These are phyloP conservation scores for Saxidomus purpurata DNA, from an alignment of 1,140 invertebrate genomes.

Conservation along the genomic window DNA sequence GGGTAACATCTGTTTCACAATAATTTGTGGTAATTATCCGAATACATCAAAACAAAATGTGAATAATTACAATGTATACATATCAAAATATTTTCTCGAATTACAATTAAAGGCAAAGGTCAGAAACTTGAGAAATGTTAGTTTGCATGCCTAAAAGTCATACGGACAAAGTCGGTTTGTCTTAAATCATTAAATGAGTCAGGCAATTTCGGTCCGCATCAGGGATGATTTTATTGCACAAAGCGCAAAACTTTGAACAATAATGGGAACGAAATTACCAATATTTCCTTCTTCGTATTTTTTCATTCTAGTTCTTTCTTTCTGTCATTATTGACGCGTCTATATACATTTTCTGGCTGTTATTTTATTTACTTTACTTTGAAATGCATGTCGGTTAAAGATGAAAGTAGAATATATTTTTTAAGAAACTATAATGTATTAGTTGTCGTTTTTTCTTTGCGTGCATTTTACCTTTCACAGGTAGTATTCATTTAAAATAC, in stretches of 20 bases:
- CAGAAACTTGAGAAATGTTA: constrained; percentile 42
- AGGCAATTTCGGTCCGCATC: constrained; percentile 19
- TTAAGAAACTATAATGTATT: too few species aligned
- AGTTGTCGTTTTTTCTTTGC: too few species aligned
- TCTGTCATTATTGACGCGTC: too few species aligned
- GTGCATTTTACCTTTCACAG: too few species aligned
- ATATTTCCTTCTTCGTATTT: too few species aligned
- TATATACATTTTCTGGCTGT: too few species aligned
- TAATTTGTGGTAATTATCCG: constrained; percentile 18
- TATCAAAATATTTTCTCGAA: constrained; percentile 55
- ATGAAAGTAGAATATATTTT: too few species aligned
- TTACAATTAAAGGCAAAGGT: constrained; percentile 30
- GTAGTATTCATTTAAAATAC: too few species aligned
- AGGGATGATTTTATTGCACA: background rate
- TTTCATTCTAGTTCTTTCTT: too few species aligned
- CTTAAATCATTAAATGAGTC: constrained; percentile 12
- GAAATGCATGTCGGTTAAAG: too few species aligned
- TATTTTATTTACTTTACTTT: too few species aligned
- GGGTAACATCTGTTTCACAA: constrained; percentile 37
- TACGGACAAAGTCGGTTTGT: constrained; percentile 24
- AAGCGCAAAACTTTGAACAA: background rate
- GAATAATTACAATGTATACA: constrained; percentile 46
- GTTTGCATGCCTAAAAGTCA: constrained; percentile 19
- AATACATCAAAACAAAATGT: constrained; percentile 48
- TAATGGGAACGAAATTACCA: too few species aligned